A percentile compares a stretch with the other conserved stretches of the same genome.
Evolutionary conservation across 1,140 invertebrate genomes (phyloP).

Genomic region (Drosophila baimaii): DNA sequence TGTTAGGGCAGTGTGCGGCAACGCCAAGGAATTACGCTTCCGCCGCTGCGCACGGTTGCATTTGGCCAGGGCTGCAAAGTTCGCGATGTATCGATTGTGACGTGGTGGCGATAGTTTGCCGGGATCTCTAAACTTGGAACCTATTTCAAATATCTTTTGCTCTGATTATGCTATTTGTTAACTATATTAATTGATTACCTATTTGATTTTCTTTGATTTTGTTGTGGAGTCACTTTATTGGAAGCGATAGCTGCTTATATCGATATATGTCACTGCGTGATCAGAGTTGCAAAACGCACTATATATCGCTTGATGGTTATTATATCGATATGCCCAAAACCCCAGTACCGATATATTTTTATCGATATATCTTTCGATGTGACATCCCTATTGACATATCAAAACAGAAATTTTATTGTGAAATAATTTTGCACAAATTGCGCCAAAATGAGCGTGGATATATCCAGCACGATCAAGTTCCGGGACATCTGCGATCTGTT

Average conservation of each 20-base stretch:
- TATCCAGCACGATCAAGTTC: constrained; percentile 73
- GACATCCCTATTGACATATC: neutral
- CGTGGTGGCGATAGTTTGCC: neutral
- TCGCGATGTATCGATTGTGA: neutral
- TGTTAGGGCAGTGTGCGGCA: constrained; percentile 75
- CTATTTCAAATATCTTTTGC: too few relatives aligned
- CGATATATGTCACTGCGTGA: neutral
- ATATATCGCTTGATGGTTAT: constrained; percentile 7
- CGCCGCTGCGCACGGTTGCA: constrained; percentile 59
- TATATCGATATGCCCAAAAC: neutral
- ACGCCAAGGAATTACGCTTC: constrained; percentile 57
- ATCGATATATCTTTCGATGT: neutral
- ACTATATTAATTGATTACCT: rapidly evolving
- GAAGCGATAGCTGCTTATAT: neutral
- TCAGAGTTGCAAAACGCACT: constrained; percentile 21
- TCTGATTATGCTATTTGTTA: rapidly evolving
- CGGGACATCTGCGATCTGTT: constrained; percentile 72
- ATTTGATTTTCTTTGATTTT: neutral
- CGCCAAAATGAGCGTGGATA: constrained; percentile 46
- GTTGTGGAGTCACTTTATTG: neutral
- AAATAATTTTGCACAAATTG: constrained; percentile 16
- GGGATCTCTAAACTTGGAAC: neutral
- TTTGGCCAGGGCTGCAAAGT: constrained; percentile 47
- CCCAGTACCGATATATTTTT: too few relatives aligned
- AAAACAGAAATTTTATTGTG: constrained; percentile 15